phyloP scores from a whole-genome alignment of 2,888 invertebrate species.

The Cephus spinipes region DNA sequence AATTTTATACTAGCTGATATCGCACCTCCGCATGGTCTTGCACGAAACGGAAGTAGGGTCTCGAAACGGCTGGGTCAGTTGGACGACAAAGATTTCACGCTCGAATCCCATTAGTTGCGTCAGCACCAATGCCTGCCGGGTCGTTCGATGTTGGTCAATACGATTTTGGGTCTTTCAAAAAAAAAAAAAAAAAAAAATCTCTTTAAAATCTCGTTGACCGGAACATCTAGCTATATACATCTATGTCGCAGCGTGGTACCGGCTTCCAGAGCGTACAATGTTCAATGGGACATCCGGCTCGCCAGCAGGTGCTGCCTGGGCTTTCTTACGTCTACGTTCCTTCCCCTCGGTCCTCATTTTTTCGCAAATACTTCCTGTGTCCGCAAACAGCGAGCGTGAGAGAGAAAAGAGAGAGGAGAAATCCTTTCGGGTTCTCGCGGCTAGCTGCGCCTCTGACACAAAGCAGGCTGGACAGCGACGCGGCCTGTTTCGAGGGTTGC shows the following conservation, averaged over 20 bases:
- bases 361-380: slow-evolving; percentile 22
- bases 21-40: not conserved
- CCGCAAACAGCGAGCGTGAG: not conserved
- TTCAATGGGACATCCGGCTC: slow-evolving; percentile 55
- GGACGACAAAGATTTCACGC: slow-evolving; percentile 49
- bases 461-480: not conserved
- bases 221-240: slow-evolving; percentile 11
- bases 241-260: slow-evolving; percentile 37
- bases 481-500: not conserved
- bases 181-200: slow-evolving; percentile 33
- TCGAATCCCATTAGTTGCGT: slow-evolving; percentile 33
- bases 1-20: not conserved
- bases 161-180: not conserved
- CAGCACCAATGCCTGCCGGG: not conserved
- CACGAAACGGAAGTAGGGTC: not conserved
- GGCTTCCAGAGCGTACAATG: slow-evolving; percentile 52
- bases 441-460: not conserved
- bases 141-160: not conserved
- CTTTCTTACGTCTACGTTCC: slow-evolving; percentile 1
- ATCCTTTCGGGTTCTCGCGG: no score
- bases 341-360: slow-evolving; percentile 16
- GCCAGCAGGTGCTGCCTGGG: slow-evolving; percentile 24
- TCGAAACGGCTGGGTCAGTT: slow-evolving; percentile 35
- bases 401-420: no score
- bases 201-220: slow-evolving; percentile 51